Percentiles rank a stretch among this genome's conserved stretches.
These are phyloP conservation scores for Pararge aegeria DNA, from an alignment of 1,140 invertebrate genomes.

Conservation along the genomic window DNA sequence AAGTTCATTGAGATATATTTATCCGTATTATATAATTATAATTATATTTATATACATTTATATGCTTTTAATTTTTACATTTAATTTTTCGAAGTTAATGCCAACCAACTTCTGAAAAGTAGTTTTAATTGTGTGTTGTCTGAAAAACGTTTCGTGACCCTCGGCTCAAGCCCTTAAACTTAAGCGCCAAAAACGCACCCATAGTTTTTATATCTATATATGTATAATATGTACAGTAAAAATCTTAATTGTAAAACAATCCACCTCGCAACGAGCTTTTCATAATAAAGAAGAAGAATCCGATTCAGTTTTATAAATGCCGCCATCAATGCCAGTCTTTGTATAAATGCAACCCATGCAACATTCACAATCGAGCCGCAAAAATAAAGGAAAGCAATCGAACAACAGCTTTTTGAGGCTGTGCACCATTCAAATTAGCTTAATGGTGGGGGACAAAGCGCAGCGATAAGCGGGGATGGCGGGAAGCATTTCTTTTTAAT, in stretches of 20 bases:
- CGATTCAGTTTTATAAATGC: constrained; percentile 50
- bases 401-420: constrained; percentile 73
- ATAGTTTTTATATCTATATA: no score
- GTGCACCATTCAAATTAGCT: constrained; percentile 77
- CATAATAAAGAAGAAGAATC: constrained; percentile 36
- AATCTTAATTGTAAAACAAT: not conserved
- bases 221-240: not conserved
- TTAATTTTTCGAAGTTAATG: no score
- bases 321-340: constrained; percentile 60
- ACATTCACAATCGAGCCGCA: constrained; percentile 56
- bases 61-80: no score
- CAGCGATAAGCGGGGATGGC: constrained; percentile 60
- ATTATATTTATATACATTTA: no score
- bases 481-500: constrained; percentile 50
- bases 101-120: no score
- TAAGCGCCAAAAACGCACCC: not conserved
- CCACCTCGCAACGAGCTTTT: not conserved
- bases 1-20: no score
- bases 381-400: constrained; percentile 65
- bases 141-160: no score
- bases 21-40: no score
- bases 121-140: no score
- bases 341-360: constrained; percentile 61
- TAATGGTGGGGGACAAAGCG: constrained; percentile 73
- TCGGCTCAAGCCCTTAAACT: no score